phyloP scores from a whole-genome alignment of 2,888 invertebrate species.

The Limenitis camilla region DNA sequence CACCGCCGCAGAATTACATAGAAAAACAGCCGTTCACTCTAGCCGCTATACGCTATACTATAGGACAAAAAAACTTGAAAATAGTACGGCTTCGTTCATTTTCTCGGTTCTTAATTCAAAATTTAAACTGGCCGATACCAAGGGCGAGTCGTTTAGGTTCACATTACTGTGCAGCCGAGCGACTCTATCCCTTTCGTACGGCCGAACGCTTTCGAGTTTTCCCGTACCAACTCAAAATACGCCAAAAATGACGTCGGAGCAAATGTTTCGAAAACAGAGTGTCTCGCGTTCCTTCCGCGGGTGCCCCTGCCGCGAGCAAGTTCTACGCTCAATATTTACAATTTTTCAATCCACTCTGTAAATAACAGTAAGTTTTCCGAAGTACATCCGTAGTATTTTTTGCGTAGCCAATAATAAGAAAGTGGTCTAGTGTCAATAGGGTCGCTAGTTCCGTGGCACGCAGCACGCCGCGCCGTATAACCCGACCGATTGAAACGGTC shows the following conservation, averaged over 20 bases:
- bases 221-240: constrained; percentile 75
- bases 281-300: constrained; percentile 58
- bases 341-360: too few relatives aligned
- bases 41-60: constrained; percentile 52
- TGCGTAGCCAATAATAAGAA: constrained; percentile 67
- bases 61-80: constrained; percentile 68
- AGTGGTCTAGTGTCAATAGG: constrained; percentile 54
- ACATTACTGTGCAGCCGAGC: constrained; percentile 43
- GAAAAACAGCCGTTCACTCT: constrained; percentile 66
- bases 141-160: constrained; percentile 45
- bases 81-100: constrained; percentile 65
- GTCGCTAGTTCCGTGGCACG: constrained; percentile 44
- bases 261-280: constrained; percentile 68
- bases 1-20: constrained; percentile 58
- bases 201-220: constrained; percentile 72
- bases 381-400: constrained; percentile 66
- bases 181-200: constrained; percentile 54
- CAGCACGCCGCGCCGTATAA: constrained; percentile 25
- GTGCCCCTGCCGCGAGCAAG: constrained; percentile 71
- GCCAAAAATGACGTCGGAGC: constrained; percentile 75
- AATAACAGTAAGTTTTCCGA: constrained; percentile 63
- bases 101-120: constrained; percentile 44
- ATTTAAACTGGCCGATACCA: constrained; percentile 49
- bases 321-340: constrained; percentile 80
- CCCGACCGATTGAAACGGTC: constrained; percentile 44